phyloP scores from a whole-genome alignment of 2,888 invertebrate genomes.

The Drosophila peninsularis region DNA sequence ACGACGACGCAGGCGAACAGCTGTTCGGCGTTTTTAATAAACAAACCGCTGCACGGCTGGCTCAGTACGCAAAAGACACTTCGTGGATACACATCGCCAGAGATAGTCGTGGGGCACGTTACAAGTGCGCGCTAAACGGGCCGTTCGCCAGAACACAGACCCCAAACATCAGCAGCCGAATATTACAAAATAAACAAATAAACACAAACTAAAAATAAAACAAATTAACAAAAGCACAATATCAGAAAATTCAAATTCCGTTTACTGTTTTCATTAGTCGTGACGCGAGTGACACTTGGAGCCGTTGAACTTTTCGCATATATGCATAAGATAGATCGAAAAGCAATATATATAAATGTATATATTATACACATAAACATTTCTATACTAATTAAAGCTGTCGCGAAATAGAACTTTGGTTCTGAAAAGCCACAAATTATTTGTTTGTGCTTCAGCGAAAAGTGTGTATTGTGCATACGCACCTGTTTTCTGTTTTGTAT shows the following conservation, averaged over 20 bases:
- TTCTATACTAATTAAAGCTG: constrained; percentile 9
- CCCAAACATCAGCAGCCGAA: constrained; percentile 40
- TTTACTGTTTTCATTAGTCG: constrained; percentile 43
- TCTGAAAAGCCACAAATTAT: constrained; percentile 21
- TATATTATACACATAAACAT: neutral
- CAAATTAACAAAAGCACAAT: neutral
- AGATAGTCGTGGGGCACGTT: constrained; percentile 39
- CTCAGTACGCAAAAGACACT: constrained; percentile 69
- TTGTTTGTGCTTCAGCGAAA: constrained; percentile 16
- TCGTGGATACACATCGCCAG: constrained; percentile 72
- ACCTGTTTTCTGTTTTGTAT: constrained; percentile 42
- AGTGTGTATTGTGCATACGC: constrained; percentile 23
- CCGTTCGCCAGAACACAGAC: constrained; percentile 63
- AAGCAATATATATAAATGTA: constrained; percentile 2
- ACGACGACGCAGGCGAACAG: constrained; percentile 52
- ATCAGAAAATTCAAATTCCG: constrained; percentile 1
- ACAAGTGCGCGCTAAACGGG: constrained; percentile 60
- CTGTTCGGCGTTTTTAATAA: constrained; percentile 75
- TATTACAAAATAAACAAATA: neutral
- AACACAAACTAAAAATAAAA: neutral
- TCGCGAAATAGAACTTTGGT: constrained; percentile 23
- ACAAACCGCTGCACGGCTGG: constrained; percentile 58
- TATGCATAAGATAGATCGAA: neutral
- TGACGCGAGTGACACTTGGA: constrained; percentile 35
- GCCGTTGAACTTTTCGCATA: constrained; percentile 53